Conservation (phyloP, 2,888 invertebrate species). For the Cordilura impudica region DNA sequence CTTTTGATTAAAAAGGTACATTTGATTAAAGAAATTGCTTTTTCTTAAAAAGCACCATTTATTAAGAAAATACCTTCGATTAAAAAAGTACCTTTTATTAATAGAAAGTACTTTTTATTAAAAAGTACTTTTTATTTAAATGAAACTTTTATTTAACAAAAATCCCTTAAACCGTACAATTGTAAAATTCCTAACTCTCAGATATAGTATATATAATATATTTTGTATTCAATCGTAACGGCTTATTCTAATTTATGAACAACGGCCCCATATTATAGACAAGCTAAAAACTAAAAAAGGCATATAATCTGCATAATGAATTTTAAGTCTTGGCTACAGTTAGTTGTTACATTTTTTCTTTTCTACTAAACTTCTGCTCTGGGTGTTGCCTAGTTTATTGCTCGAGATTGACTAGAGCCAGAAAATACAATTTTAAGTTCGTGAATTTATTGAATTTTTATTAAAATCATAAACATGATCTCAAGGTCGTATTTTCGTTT, state of each 20-base stretch:
- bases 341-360: background rate
- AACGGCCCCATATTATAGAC: slow-evolving; percentile 8
- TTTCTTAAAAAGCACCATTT: too few species aligned
- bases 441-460: background rate
- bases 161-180: too few species aligned
- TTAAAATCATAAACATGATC: background rate
- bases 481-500: slow-evolving; percentile 28
- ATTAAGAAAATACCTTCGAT: too few species aligned
- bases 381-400: background rate
- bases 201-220: too few species aligned
- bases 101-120: too few species aligned
- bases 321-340: slow-evolving; percentile 21
- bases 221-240: too few species aligned
- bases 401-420: background rate
- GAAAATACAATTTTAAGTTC: slow-evolving; percentile 17
- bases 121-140: too few species aligned
- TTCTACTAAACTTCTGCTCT: background rate
- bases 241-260: slow-evolving; percentile 37
- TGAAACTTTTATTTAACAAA: too few species aligned
- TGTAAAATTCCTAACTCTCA: too few species aligned
- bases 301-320: background rate
- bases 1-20: too few species aligned
- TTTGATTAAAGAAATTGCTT: too few species aligned
- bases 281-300: background rate
- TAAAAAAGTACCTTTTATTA: too few species aligned